Conservation (phyloP, 2,888 invertebrate species). For the Lingula anatina region DNA sequence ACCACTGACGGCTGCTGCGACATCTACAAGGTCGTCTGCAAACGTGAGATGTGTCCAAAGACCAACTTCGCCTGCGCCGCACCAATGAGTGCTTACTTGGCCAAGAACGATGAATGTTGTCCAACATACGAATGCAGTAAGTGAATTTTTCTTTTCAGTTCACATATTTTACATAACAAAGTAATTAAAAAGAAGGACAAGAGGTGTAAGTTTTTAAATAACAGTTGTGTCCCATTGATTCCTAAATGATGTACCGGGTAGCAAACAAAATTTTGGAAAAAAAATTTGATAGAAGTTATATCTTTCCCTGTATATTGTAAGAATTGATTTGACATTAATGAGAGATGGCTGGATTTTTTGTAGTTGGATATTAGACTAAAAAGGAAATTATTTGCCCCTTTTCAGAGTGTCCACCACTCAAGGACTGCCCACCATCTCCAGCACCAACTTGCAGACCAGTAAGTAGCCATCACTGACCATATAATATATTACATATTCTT, state of each 20-base stretch:
- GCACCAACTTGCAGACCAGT: constrained; percentile 22
- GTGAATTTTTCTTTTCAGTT: constrained; percentile 9
- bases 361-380: too few species aligned
- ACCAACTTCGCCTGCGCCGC: constrained; percentile 14
- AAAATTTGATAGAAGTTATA: too few species aligned
- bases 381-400: too few species aligned
- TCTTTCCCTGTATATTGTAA: too few species aligned
- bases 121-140: constrained; percentile 25
- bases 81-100: constrained; percentile 14
- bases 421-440: constrained; percentile 16
- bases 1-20: constrained; percentile 22
- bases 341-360: too few species aligned
- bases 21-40: constrained; percentile 21
- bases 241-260: too few species aligned
- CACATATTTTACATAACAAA: too few species aligned
- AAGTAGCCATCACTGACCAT: constrained; percentile 4
- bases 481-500: background rate
- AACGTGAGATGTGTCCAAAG: constrained; percentile 19
- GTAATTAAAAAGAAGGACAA: too few species aligned
- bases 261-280: too few species aligned
- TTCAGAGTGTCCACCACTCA: constrained; percentile 27
- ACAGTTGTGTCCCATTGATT: too few species aligned
- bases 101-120: constrained; percentile 21
- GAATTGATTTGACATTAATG: too few species aligned
- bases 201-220: too few species aligned